These are phyloP conservation scores for Phoxinus dragarum DNA, from an alignment of 2,797 vertebrate genomes.

Conservation along the genomic window DNA sequence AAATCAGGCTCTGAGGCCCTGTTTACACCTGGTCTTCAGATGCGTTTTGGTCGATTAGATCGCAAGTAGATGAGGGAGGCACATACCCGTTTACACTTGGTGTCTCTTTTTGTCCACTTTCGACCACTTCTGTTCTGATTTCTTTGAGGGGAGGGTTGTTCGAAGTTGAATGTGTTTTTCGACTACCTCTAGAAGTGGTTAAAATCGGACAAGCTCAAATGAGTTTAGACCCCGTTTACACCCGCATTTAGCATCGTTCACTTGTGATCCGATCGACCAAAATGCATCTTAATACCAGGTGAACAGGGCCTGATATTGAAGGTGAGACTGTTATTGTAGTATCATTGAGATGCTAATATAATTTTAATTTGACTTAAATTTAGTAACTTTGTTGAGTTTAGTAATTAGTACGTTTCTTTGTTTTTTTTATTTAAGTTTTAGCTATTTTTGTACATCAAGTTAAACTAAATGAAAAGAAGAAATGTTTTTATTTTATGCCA, in stretches of 20 bases:
- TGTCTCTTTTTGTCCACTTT: background rate
- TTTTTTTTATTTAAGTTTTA: background rate
- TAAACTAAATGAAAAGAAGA: background rate
- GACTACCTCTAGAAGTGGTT: background rate
- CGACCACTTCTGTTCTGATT: background rate
- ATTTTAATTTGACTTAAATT: background rate
- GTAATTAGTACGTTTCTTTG: background rate
- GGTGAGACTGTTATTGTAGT: background rate
- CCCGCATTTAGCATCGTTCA: background rate
- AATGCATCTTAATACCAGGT: background rate
- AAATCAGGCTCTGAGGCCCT: background rate
- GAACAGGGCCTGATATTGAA: background rate
- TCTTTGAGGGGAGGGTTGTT: too few relatives aligned
- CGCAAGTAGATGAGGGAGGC: background rate
- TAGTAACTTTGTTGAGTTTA: background rate
- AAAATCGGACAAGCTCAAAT: background rate
- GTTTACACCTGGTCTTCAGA: background rate
- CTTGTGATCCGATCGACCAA: background rate
- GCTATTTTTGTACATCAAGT: background rate
- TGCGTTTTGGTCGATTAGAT: too few relatives aligned
- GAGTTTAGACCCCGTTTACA: background rate
- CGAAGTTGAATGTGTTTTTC: background rate
- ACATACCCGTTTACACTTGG: too few relatives aligned
- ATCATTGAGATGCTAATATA: background rate
- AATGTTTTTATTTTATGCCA: background rate